Evolutionary conservation across 2,113 vertebrate genomes (phyloP), one percentile per base, ranked within the genome.

Genomic region (Ptychochromis oligacanthus): DNA sequence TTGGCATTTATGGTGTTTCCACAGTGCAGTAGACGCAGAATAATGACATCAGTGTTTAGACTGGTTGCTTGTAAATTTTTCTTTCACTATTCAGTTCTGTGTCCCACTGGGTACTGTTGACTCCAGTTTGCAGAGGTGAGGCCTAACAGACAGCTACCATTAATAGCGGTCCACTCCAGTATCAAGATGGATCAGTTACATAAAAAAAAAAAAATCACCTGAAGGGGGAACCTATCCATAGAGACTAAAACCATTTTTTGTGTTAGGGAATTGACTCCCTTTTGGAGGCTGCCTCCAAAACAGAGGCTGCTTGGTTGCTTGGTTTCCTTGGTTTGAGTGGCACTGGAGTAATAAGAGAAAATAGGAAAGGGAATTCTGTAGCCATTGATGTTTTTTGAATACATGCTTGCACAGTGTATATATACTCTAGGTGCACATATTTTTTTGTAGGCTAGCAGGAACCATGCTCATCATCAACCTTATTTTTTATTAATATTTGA

Each of bases 61-160:
- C 24, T 46, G 62, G 22, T 46, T 67, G 64, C 22, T 18, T 67
- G 13, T 46, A 24, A 17, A 46, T 24, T 36, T 67, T 46, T 46
- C 64, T 67, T 7, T n/a, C n/a, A n/a, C n/a, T n/a, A n/a, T 67
- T 67, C 64, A 0, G 13, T 67, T 46, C 1, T 67, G 64, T 40
- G 24, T n/a, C 13, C 38, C 62, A 43, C 62, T 43, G 38, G 43
- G 38, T 65, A 38, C 38, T 65, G 38, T 13, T 5, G n/a, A 8
- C 40, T 12, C 8, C 40, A 40, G 8, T 40, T 12, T 11, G 40
- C 10, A 12, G 10, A 40, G 22, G 13, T 46, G 38, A 67, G 20
- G 36, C 36, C 61, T 40, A 2, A 12, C 7, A 40, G 36, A 15
- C 0, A 15, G 62, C 62, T 43, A 46, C 2, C 64, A 67, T 1